Evolutionary conservation across 53 echinoderm and acorn worm genomes (phyloP), one percentile per base, ranked within the genome.

Genomic region (Astropecten irregularis): DNA sequence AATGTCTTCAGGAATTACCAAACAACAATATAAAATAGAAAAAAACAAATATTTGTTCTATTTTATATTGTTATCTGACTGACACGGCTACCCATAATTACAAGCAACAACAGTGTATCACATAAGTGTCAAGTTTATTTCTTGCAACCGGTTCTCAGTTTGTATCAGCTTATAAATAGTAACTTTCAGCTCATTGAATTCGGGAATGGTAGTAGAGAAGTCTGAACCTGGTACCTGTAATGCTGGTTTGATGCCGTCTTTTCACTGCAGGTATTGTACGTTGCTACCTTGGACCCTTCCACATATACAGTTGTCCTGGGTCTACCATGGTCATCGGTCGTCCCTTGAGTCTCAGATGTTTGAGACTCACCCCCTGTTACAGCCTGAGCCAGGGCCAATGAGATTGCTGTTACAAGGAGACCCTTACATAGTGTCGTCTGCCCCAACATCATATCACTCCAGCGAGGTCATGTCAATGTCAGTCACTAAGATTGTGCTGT

Each of bases 241-340:
- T 47, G 30, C 20, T 62, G 61, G 14, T 62, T 62, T 8, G 74
- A 74, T 11, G 74, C 74, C 4, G 79, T 79, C 61, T 61, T 79
- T 20, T 79, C 79, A 48, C 79, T 79, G 47, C 79, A 79, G 0
- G 79, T 79, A 20, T 79, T 79, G 61, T 46, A 79, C 11, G 79
- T 31, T 31, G 79, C 79, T 13, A 79, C 61, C 40, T 28, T 60
- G 0, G 79, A 33, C 47, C 44, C 61, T 62, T 79, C 79, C 18
- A 20, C 47, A 19, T 60, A 79, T 10, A 79, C 31, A 29, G 79
- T 42, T 10, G 61, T 31, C 50, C 30, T 79, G 42, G 79, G 33
- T 15, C 79, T 30, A 42, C 5, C 39, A 36, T 76, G 18, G 0
- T 56, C 62, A 9, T 11, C 9, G 9, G 27, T 9, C 2, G 40